These are phyloP conservation scores for Hyperoplus immaculatus DNA, from an alignment of 2,797 vertebrate species.

Conservation along the genomic window DNA sequence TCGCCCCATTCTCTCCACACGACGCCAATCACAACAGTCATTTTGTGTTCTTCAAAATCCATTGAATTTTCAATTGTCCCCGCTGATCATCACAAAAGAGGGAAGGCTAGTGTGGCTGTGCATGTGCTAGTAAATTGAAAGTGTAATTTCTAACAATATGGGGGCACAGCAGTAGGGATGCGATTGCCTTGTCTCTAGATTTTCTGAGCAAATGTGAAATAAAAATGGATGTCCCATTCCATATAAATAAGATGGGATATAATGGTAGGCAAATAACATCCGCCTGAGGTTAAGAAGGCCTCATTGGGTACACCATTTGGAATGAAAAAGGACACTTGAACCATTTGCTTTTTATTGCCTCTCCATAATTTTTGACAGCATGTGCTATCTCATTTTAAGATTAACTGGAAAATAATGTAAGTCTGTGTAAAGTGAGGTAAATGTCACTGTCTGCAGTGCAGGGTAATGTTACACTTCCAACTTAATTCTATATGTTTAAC, in stretches of 20 bases:
- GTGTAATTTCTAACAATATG: conserved; percentile 85
- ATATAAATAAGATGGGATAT: conserved; percentile 80
- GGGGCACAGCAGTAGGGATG: conserved; percentile 74
- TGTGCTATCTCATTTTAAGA: conserved; percentile 67
- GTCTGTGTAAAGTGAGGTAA: conserved; percentile 38
- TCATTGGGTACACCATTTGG: conserved; percentile 80
- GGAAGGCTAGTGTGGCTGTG: conserved; percentile 57
- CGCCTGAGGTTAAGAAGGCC: conserved; percentile 77
- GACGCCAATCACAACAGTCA: conserved; percentile 54
- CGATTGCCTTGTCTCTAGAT: conserved; percentile 80
- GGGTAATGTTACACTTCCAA: conserved; percentile 13
- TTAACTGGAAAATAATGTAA: conserved; percentile 73
- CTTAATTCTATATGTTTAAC: conserved; percentile 33
- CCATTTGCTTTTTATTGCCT: conserved; percentile 66
- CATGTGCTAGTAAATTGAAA: conserved; percentile 81
- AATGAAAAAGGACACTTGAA: conserved; percentile 63
- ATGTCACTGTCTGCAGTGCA: conserved; percentile 34
- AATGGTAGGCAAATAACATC: conserved; percentile 76
- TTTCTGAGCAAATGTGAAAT: conserved; percentile 80
- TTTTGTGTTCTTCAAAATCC: conserved; percentile 55
- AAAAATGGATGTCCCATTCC: conserved; percentile 81
- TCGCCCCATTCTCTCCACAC: conserved; percentile 14
- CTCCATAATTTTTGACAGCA: conserved; percentile 52
- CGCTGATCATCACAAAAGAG: conserved; percentile 74
- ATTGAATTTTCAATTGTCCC: conserved; percentile 81